These are phyloP conservation scores for Telenomus remus DNA, from an alignment of 1,140 invertebrate genomes.

Conservation along the genomic window DNA sequence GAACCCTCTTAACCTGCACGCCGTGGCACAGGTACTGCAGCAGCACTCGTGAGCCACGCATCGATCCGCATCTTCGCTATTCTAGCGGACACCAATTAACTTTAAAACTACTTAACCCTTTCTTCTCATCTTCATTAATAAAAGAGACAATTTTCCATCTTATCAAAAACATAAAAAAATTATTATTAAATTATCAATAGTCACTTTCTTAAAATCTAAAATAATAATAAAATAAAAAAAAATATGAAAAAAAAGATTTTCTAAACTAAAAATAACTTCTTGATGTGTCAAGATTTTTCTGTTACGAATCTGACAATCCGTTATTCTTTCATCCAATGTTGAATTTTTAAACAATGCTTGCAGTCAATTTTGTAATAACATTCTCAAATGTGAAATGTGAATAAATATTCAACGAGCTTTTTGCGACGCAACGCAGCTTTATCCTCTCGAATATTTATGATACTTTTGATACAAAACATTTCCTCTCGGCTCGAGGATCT, in stretches of 20 bases:
- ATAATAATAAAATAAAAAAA: too few relatives aligned
- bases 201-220: too few relatives aligned
- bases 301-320: neutral
- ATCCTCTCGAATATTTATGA: conserved; percentile 12
- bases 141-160: too few relatives aligned
- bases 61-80: conserved; percentile 39
- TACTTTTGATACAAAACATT: conserved; percentile 1
- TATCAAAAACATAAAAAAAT: too few relatives aligned
- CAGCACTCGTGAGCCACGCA: conserved; percentile 31
- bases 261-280: too few relatives aligned
- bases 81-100: conserved; percentile 33
- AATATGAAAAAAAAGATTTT: too few relatives aligned
- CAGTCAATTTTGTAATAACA: conserved; percentile 1
- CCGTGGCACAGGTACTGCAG: conserved; percentile 42
- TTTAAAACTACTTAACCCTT: conserved; percentile 19
- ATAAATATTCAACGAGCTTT: conserved; percentile 14
- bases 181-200: too few relatives aligned
- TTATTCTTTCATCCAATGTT: too few relatives aligned
- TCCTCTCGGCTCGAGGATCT: neutral
- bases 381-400: conserved; percentile 1
- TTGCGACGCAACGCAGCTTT: neutral
- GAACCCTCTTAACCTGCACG: conserved; percentile 53
- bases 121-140: conserved; percentile 21
- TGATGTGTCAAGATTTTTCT: neutral
- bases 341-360: neutral